Evolutionary conservation across 2,888 invertebrate species (phyloP), one percentile per base, ranked within the genome.

Genomic region (Strigamia transsilvanica): DNA sequence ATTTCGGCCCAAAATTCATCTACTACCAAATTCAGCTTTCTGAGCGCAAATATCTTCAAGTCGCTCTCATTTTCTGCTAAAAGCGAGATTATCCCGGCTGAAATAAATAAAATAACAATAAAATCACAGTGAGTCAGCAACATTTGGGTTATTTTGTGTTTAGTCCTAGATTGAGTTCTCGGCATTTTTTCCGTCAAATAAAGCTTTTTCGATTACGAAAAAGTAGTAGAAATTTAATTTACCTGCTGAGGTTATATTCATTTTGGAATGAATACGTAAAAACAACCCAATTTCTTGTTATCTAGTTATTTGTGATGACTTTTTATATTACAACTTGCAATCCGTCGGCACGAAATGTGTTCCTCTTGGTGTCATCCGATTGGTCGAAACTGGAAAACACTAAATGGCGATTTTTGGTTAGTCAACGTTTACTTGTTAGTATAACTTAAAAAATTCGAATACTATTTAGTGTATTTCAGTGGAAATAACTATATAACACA

Each of bases 1-100:
- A 99, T 98, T 90, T 99, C 98, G 10, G 98, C 96, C 98, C 98
- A 99, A 90, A 99, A 99, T 88, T 97, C 95, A 88, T 98, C 97
- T 0, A 98, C 98, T 86, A 99, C 95, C 87, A 92, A 91, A 89
- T 98, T 94, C 86, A 99, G 90, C 87, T 97, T 97, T 87, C 94
- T 94, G 86, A 99, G 89, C 18, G 98, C 98, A 88, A 97, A 98
- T 34, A 95, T 93, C 89, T 98, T 97, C 83, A 98, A 91, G 89
- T 98, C 97, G 15, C 94, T 92, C 91, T 95, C 94, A 81, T 95
- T 94, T 89, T 98, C 98, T 88, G 98, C 97, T 85, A 98, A 90
- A 86, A 98, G 92, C 89, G 98, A 96, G 87, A 98, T 95, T 85
- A 98, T 95, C 88, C 98, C 98, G 87, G 96, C 97, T 92, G 87